Evolutionary conservation across 1,140 invertebrate species (phyloP).

Genomic region (Chironomus striatipennis): DNA sequence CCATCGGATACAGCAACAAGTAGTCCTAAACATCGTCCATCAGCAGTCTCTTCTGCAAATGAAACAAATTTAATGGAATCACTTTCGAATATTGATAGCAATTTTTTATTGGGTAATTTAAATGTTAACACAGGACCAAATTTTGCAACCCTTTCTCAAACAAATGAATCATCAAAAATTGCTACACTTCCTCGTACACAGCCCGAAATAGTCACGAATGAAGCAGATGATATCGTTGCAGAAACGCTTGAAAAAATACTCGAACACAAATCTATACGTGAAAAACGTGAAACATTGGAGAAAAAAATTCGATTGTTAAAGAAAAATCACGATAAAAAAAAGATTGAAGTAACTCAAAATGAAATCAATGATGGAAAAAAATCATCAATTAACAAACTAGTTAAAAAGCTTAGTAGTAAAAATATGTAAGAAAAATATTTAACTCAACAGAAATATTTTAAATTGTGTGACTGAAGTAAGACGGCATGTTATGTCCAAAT

Average conservation of each 20-base stretch:
- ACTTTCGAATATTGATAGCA: constrained; percentile 28
- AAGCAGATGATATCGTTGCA: constrained; percentile 53
- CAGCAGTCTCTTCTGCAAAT: constrained; percentile 27
- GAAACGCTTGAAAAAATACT: constrained; percentile 73
- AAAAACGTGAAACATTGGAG: constrained; percentile 73
- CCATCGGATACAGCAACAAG: constrained; percentile 36
- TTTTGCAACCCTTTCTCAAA: constrained; percentile 35
- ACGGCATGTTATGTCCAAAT: no score
- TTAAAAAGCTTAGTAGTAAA: constrained; percentile 70
- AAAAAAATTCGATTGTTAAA: constrained; percentile 76
- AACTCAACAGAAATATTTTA: no score
- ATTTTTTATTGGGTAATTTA: neutral
- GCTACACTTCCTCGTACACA: neutral
- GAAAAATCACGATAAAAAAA: constrained; percentile 81
- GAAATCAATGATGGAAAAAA: constrained; percentile 53
- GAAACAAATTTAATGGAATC: neutral
- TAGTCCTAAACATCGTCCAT: constrained; percentile 40
- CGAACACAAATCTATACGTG: constrained; percentile 69
- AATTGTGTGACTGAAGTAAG: no score
- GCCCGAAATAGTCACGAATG: constrained; percentile 33
- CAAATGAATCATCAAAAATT: constrained; percentile 25
- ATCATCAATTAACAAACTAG: constrained; percentile 65
- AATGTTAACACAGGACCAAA: constrained; percentile 28
- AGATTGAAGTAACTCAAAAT: constrained; percentile 48
- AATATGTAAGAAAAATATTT: constrained; percentile 82